Base-by-base conservation (phyloP, 2,888 invertebrate species). In the Epinotia ramella region DNA sequence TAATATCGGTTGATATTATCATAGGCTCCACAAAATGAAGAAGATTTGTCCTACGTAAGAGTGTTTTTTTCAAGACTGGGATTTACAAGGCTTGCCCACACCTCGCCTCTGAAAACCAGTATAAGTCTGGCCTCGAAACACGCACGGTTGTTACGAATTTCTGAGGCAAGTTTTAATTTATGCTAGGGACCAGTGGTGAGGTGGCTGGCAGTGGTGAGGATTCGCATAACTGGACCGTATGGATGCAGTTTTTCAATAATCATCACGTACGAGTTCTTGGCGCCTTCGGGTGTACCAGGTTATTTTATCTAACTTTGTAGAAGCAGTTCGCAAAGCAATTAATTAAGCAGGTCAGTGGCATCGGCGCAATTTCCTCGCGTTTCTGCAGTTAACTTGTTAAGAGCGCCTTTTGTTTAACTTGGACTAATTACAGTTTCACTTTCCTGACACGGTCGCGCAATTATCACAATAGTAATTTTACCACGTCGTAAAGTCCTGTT, bases 341-440 rank as follows among this genome's bases (percentile, higher is more conserved):
- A 56, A 68, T 73, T 68, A 68, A 46, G 68, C 56, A 46, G 73
- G 63, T 63, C 67, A 33, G 62, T 44, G 65, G 28, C 57, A 64
- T 44, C 68, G 24, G 63, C 33, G 73, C 53, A 46, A 69, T 73
- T 69, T 64, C 63, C 68, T 66, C 20, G 53, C 60, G 60, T 18
- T 57, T 69, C 57, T 56, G 67, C 63, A 46, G 68, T 57, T 46
- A 66, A 60, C 73, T 64, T 65, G 59, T 73, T 73, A 40, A 44
- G 33, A 46, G 16, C 49, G 59, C 20, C 57, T 67, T 40, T 57
- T 74, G 74, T 64, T 74, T 68, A 49, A 70, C 57, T 49, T 49
- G 64, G 20, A 59, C 69, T 69, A 64, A 73, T 73, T 69, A 69
- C 65, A 13, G 62, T 73, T 44, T 13, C 56, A 73, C 28, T 73